Evolutionary conservation across 2,888 invertebrate species (phyloP).

Genomic region (Andrena bucephala): DNA sequence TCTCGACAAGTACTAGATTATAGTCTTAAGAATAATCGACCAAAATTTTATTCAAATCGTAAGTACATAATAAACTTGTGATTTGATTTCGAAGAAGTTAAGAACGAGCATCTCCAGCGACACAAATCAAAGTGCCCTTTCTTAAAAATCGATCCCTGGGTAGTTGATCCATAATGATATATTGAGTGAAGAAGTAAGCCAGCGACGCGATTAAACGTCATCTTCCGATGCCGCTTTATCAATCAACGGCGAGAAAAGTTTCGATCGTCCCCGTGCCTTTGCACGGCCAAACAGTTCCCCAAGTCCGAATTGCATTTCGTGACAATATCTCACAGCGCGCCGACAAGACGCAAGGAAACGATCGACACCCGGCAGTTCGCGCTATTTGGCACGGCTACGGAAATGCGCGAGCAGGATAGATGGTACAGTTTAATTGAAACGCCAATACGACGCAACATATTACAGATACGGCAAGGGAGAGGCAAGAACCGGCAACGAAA

Average conservation of each 20-base stretch:
- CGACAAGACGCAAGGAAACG: conserved; percentile 49
- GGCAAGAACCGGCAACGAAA: neutral
- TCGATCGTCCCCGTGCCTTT: neutral
- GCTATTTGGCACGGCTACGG: conserved; percentile 59
- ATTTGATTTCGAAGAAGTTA: too few relatives aligned
- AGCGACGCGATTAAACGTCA: conserved; percentile 25
- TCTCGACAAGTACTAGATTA: too few relatives aligned
- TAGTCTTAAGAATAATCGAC: too few relatives aligned
- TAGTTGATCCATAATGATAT: neutral
- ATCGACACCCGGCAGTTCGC: conserved; percentile 51
- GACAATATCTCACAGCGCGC: conserved; percentile 42
- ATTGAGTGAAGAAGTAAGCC: neutral
- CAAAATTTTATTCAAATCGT: too few relatives aligned
- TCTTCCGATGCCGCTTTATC: conserved; percentile 36
- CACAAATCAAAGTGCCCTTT: neutral
- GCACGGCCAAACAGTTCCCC: neutral
- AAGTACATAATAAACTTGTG: too few relatives aligned
- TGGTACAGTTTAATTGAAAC: conserved; percentile 69
- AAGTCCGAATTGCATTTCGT: conserved; percentile 34
- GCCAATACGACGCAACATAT: conserved; percentile 54
- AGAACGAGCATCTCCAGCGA: too few relatives aligned
- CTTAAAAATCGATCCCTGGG: neutral
- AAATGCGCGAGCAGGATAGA: conserved; percentile 65
- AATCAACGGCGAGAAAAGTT: conserved; percentile 27
- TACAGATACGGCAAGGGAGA: neutral